Evolutionary conservation across 2,888 invertebrate genomes (phyloP).

Genomic region (Polymixis lichenea): DNA sequence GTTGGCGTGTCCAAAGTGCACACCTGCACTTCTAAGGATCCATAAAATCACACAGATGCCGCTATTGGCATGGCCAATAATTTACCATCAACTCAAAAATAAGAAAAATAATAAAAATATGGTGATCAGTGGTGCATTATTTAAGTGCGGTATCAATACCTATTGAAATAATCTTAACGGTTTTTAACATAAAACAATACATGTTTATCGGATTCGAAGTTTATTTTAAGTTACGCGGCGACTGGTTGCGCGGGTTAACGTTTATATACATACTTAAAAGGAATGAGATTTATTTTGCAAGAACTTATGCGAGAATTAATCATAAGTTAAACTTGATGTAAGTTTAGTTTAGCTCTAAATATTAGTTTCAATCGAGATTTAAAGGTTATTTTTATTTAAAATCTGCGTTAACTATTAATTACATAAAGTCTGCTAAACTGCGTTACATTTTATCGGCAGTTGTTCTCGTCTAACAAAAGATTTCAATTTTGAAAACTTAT

Average conservation of each 20-base stretch:
- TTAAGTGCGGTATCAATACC: constrained; percentile 10
- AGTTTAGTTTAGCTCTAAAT: background rate
- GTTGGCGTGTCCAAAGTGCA: background rate
- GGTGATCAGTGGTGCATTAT: background rate
- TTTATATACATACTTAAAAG: constrained; percentile 1
- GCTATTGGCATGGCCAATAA: too few relatives aligned
- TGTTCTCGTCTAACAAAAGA: too few relatives aligned
- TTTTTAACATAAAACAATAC: constrained; percentile 27
- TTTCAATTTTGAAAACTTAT: too few relatives aligned
- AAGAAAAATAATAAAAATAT: background rate
- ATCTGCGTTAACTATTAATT: too few relatives aligned
- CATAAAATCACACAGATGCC: background rate
- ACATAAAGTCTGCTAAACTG: too few relatives aligned
- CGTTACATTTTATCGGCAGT: too few relatives aligned
- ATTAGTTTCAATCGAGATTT: background rate
- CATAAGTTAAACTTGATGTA: background rate
- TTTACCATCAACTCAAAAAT: background rate
- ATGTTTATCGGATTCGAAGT: constrained; percentile 13
- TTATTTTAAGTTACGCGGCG: background rate
- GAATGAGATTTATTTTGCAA: background rate
- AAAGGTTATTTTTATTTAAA: too few relatives aligned
- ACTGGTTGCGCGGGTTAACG: background rate
- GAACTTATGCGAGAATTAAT: background rate
- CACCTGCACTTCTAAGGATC: background rate
- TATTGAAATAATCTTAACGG: constrained; percentile 22